Conservation (phyloP, 2,113 vertebrate genomes). For the Rhineura floridana region DNA sequence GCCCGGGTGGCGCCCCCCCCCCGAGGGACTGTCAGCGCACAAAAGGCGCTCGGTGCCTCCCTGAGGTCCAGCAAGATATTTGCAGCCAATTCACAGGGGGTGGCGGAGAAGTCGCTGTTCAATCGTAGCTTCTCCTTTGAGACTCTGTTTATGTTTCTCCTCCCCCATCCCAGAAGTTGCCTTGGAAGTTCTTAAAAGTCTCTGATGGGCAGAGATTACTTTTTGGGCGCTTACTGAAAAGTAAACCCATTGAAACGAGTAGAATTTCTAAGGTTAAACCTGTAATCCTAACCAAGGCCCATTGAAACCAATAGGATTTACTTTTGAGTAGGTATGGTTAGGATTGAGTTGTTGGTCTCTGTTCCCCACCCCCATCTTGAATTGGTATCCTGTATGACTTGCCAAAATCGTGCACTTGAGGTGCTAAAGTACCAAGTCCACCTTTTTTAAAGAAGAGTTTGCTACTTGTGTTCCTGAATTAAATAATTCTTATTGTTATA, state of each 20-base stretch:
- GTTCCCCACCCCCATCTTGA: not conserved
- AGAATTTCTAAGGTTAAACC: too few relatives aligned
- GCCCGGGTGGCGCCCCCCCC: not conserved
- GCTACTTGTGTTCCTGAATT: too few relatives aligned
- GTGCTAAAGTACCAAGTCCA: not conserved
- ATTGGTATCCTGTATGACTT: not conserved
- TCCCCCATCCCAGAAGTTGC: not conserved
- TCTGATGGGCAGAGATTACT: not conserved
- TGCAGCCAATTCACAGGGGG: not conserved
- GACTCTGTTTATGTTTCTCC: not conserved
- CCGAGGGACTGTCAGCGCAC: conserved; percentile 9
- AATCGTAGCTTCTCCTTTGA: too few relatives aligned
- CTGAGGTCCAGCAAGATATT: not conserved
- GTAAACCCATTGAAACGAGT: not conserved
- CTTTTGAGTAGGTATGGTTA: not conserved
- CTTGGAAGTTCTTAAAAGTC: not conserved
- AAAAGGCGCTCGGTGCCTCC: not conserved
- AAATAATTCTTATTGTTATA: too few relatives aligned
- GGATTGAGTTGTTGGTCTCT: not conserved
- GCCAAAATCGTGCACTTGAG: not conserved
- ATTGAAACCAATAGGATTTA: not conserved
- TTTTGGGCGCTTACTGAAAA: not conserved
- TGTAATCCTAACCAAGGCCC: not conserved
- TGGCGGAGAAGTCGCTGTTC: not conserved
- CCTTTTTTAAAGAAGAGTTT: not conserved